Evolutionary conservation across 2,797 vertebrate genomes (phyloP).

Genomic region (Pangasius krempfi): DNA sequence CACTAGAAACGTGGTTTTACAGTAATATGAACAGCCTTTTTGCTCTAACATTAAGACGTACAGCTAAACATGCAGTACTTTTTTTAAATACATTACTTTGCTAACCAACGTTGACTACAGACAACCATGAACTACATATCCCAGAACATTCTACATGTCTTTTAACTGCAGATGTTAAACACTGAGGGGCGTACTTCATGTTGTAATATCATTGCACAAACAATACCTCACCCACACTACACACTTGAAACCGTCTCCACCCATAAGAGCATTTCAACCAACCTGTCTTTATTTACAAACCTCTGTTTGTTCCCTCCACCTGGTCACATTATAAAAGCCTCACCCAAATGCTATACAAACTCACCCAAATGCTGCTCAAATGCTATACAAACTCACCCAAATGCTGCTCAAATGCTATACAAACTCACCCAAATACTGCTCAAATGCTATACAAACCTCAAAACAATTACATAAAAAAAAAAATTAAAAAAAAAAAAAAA

Average conservation of each 20-base stretch:
- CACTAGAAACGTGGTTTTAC: neutral
- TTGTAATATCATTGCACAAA: conserved; percentile 4
- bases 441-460: neutral
- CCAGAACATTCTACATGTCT: neutral
- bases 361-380: neutral
- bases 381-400: neutral
- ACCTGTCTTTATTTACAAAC: conserved; percentile 3
- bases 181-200: neutral
- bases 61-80: neutral
- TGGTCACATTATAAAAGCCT: neutral
- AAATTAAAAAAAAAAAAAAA: neutral
- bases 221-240: conserved; percentile 1
- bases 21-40: neutral
- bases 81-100: neutral
- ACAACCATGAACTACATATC: neutral
- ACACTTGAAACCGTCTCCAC: conserved; percentile 22
- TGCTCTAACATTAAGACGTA: neutral
- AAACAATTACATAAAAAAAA: neutral
- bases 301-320: neutral
- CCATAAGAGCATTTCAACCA: neutral
- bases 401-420: neutral
- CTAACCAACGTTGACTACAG: neutral
- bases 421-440: neutral
- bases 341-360: neutral
- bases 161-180: neutral